Conservation (phyloP, 2,888 invertebrate species). For the Chrysotoxum bicinctum region DNA sequence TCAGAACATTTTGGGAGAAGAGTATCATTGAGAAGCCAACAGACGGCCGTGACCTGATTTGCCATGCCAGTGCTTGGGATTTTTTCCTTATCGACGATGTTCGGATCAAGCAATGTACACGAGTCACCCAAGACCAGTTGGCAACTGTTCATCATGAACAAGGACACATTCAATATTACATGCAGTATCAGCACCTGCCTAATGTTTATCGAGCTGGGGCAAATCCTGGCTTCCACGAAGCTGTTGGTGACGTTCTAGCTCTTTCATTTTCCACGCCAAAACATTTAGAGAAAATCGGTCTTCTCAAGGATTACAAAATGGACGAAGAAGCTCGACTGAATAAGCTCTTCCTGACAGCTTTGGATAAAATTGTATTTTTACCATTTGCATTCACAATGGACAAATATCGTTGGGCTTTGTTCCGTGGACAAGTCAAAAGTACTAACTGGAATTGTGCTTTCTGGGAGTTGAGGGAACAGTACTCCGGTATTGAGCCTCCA, state of each 20-base stretch:
- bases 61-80: slow-evolving; percentile 95
- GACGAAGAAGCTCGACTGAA: slow-evolving; percentile 86
- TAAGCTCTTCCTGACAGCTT: slow-evolving; percentile 86
- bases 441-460: slow-evolving; percentile 86
- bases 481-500: slow-evolving; percentile 87
- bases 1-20: slow-evolving; percentile 90
- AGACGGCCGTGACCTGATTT: slow-evolving; percentile 88
- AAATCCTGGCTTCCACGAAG: slow-evolving; percentile 88
- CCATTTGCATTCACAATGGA: slow-evolving; percentile 88
- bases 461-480: slow-evolving; percentile 85
- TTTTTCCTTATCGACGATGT: slow-evolving; percentile 92
- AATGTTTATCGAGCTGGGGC: slow-evolving; percentile 84
- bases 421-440: slow-evolving; percentile 84
- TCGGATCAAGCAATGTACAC: slow-evolving; percentile 86
- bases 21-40: slow-evolving; percentile 91
- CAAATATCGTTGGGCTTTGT: slow-evolving; percentile 87
- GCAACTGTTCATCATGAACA: slow-evolving; percentile 86
- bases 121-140: slow-evolving; percentile 83
- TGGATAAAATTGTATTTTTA: slow-evolving; percentile 87
- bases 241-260: slow-evolving; percentile 88
- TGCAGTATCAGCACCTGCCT: slow-evolving; percentile 85
- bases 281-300: slow-evolving; percentile 87
- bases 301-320: slow-evolving; percentile 84
- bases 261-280: slow-evolving; percentile 87
- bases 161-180: slow-evolving; percentile 87